phyloP scores from a whole-genome alignment of 2,113 vertebrate species.

The Perognathus longimembris region DNA sequence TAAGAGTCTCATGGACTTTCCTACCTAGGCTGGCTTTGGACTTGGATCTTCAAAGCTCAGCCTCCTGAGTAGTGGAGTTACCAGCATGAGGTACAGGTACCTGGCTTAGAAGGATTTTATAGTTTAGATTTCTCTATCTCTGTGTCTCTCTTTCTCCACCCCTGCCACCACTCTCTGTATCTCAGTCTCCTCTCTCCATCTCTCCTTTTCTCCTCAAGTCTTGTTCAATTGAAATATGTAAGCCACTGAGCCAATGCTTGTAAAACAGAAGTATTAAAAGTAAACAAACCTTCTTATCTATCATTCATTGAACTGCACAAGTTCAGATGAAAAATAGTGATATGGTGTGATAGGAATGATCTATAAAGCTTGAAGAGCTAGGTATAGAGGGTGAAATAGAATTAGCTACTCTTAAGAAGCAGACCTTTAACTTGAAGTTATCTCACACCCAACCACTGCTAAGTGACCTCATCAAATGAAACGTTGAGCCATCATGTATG shows the following conservation, averaged over 20 bases:
- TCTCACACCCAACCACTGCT: background rate
- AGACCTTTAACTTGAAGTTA: slow-evolving; percentile 36
- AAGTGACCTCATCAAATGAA: slow-evolving; percentile 33
- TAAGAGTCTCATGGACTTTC: no score
- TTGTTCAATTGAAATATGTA: background rate
- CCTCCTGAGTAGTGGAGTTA: no score
- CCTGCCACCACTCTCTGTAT: no score
- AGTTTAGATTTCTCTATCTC: no score
- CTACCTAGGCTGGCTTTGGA: no score
- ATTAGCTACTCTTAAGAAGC: background rate
- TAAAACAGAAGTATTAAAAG: slow-evolving; percentile 67
- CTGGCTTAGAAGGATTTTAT: no score
- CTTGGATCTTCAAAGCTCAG: no score
- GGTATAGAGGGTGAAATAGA: slow-evolving; percentile 59
- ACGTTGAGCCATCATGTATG: background rate
- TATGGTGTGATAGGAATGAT: slow-evolving; percentile 15
- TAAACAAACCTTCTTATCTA: background rate
- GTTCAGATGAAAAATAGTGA: slow-evolving; percentile 61
- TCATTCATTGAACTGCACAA: slow-evolving; percentile 56
- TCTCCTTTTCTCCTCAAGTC: background rate
- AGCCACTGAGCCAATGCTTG: slow-evolving; percentile 58
- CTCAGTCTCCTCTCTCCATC: no score
- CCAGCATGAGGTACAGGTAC: no score
- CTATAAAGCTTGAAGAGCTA: slow-evolving; percentile 26
- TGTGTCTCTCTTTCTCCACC: no score